Evolutionary conservation across 2,113 vertebrate species (phyloP), one percentile per base, ranked within the genome.

Genomic region (Chiloscyllium plagiosum): DNA sequence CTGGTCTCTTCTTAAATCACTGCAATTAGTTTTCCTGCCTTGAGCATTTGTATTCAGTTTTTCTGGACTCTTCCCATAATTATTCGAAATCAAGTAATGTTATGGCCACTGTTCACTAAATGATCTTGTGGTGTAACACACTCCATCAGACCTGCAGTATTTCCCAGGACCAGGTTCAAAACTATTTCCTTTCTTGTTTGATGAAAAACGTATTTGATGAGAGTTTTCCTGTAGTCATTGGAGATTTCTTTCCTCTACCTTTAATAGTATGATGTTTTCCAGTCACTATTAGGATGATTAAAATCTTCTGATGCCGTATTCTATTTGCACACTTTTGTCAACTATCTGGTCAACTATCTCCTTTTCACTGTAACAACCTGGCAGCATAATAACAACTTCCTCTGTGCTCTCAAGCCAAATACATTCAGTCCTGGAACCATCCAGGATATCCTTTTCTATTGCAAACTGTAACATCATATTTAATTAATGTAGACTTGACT

Each of bases 161-260:
- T 76, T 72, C 26, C 70, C 24, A 29, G 70, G 70, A 29, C 72
- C 72, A n/a, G 29, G 2, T 76, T 76, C 72, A 24, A 76, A 29
- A 76, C 72, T 76, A 76, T 26, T 13, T 76, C 26, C 29, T 33
- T n/a, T 29, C 29, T 69, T 19, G 20, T 22, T 69, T 17, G 68
- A 69, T 69, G 68, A 17, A 17, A 61, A 69, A 69, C 95, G 96
- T 96, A 96, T 94, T 96, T 4, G 26, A 29, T 26, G 26, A 72
- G 70, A 72, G 26, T 72, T 72, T 22, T 69, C 68, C 20, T 20
- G 68, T 69, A 22, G 2, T 22, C 68, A 69, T 69, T 22, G 19
- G 68, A 69, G 19, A 69, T 69, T 69, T 22, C 68, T 69, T 26
- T 26, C 70, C 70, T 72, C 5, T 72, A 72, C 70, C 26, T 7